These are phyloP conservation scores for Thoracochromis brauschi DNA, from an alignment of 2,113 vertebrate genomes.

Conservation along the genomic window DNA sequence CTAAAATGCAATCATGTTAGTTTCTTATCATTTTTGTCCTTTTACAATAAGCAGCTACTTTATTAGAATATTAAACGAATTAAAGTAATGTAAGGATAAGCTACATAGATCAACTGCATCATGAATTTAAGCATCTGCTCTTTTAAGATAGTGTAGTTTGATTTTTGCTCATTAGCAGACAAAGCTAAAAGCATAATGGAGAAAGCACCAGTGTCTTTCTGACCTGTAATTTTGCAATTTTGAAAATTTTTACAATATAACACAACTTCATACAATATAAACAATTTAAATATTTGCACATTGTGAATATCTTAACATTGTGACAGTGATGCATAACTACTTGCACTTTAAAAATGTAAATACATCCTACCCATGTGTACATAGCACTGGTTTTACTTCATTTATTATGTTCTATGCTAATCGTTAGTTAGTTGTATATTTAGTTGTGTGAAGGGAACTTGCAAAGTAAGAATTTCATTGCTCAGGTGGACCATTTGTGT, in stretches of 20 bases:
- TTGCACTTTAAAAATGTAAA: neutral
- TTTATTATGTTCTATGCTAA: neutral
- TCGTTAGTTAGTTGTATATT: neutral
- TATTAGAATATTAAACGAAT: accelerated
- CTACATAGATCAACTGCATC: neutral
- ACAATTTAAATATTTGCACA: neutral
- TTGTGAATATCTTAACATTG: neutral
- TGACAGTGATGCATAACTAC: neutral
- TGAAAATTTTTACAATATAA: neutral
- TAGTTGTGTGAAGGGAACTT: neutral
- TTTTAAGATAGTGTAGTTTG: neutral
- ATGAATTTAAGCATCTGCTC: neutral
- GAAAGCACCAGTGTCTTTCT: neutral
- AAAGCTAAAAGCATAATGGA: neutral
- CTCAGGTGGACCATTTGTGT: neutral
- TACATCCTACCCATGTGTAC: neutral
- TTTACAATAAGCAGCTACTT: neutral
- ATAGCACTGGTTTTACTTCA: neutral
- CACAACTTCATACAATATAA: neutral
- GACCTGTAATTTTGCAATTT: neutral
- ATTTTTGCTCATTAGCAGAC: neutral
- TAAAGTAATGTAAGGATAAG: neutral
- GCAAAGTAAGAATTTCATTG: neutral
- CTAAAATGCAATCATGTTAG: neutral
- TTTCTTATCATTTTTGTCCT: neutral